Conservation (phyloP, 2,113 vertebrate species). For the Chunga burmeisteri region DNA sequence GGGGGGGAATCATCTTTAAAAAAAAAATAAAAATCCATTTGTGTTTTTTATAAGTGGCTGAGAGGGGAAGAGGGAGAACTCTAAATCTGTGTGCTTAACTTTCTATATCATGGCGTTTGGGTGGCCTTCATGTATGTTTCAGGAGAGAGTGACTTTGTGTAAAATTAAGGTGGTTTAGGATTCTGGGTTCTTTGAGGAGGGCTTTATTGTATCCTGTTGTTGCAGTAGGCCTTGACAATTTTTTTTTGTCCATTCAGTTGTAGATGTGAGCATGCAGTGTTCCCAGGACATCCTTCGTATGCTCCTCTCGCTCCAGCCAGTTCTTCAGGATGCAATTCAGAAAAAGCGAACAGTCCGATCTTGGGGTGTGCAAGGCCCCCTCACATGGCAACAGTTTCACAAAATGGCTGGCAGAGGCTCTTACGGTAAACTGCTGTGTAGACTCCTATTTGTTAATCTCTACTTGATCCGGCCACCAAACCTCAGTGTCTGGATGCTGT, state of each 20-base stretch:
- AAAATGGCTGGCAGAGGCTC: constrained; percentile 99
- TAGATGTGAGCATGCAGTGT: constrained; percentile 92
- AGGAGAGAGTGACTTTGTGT: background rate
- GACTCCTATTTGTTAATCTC: background rate
- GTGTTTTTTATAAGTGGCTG: background rate
- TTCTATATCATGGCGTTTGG: rapidly evolving
- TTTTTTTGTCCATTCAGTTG: constrained; percentile 69
- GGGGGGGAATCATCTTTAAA: too few species aligned
- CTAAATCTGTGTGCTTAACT: background rate
- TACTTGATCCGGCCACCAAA: background rate
- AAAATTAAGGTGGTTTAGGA: background rate
- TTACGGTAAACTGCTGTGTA: constrained; percentile 82
- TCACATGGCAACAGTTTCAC: constrained; percentile 99
- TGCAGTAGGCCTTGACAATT: background rate
- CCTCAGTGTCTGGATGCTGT: background rate
- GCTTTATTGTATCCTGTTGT: background rate
- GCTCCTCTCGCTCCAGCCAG: constrained; percentile 94
- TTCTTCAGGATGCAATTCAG: constrained; percentile 97
- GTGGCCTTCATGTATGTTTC: background rate
- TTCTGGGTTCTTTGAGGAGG: background rate
- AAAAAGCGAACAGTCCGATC: constrained; percentile 94
- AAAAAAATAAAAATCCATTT: background rate
- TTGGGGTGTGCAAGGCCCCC: constrained; percentile 96
- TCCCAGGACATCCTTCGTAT: constrained; percentile 97
- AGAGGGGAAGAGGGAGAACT: background rate